phyloP scores from a whole-genome alignment of 2,797 vertebrate genomes.

The Percopsis omiscomaycus region DNA sequence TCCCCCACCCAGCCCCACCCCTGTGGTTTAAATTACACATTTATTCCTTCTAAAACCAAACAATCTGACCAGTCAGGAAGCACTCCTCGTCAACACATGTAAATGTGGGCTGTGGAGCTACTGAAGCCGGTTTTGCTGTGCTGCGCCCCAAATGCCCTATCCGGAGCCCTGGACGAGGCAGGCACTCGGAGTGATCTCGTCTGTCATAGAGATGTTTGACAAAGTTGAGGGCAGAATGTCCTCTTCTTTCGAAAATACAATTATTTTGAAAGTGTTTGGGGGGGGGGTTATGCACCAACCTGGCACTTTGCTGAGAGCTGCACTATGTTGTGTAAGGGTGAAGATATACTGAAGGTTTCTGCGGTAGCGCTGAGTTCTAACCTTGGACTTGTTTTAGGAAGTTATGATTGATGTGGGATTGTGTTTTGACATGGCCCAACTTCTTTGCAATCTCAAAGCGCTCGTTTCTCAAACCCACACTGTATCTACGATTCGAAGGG shows the following conservation, averaged over 20 bases:
- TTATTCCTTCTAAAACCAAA: neutral
- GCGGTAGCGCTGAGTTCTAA: constrained; percentile 1
- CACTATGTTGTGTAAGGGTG: constrained; percentile 16
- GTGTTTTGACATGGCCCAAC: neutral
- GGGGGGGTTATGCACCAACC: constrained; percentile 16
- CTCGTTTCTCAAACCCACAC: neutral
- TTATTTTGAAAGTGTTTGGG: constrained; percentile 7
- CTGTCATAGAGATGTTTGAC: too few species aligned
- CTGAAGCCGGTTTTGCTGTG: too few species aligned
- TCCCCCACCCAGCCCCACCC: neutral
- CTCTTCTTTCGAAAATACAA: constrained; percentile 5
- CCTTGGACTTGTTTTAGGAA: neutral
- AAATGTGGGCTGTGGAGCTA: too few species aligned
- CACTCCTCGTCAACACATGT: neutral
- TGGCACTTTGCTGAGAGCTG: constrained; percentile 22
- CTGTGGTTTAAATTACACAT: neutral
- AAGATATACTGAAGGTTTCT: neutral
- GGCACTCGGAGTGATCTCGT: too few species aligned
- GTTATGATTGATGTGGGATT: neutral
- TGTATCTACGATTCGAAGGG: too few species aligned
- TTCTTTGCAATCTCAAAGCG: neutral
- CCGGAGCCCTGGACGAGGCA: too few species aligned
- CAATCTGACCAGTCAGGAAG: neutral
- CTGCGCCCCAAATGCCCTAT: too few species aligned
- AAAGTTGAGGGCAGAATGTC: too few species aligned